Conservation (phyloP, 2,888 invertebrate genomes). For the Hirtodrosophila trivittata region DNA sequence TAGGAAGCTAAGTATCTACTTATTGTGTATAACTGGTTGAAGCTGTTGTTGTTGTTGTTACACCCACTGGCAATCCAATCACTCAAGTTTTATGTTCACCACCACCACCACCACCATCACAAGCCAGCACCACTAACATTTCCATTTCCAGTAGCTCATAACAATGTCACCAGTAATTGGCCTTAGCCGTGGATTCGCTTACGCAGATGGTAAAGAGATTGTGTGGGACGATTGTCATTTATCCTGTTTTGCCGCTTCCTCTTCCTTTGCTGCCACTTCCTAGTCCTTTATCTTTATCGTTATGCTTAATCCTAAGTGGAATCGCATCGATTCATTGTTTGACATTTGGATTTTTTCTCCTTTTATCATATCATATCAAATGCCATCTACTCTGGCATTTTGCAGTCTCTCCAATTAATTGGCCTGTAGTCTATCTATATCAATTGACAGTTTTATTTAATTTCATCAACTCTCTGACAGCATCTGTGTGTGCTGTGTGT, state of each 20-base stretch:
- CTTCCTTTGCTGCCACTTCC: background rate
- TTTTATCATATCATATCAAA: conserved; percentile 35
- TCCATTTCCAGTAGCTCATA: background rate
- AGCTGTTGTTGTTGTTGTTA: conserved; percentile 13
- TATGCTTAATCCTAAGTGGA: conserved; percentile 11
- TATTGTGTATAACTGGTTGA: conserved; percentile 13
- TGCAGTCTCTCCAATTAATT: conserved; percentile 44
- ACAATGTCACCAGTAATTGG: conserved; percentile 62
- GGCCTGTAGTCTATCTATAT: conserved; percentile 41
- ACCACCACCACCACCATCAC: conserved; percentile 5
- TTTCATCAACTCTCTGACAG: conserved; percentile 7
- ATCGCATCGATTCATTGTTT: conserved; percentile 21
- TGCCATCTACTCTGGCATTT: conserved; percentile 60
- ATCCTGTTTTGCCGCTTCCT: conserved; percentile 8
- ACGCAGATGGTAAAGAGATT: conserved; percentile 46
- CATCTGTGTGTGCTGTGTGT: conserved; percentile 1
- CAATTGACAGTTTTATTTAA: conserved; percentile 35
- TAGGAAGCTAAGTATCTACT: conserved; percentile 44
- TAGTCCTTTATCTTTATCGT: background rate
- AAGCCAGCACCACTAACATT: conserved; percentile 1
- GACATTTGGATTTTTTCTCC: conserved; percentile 33
- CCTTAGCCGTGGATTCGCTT: conserved; percentile 45
- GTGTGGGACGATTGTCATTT: conserved; percentile 16
- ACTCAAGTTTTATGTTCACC: conserved; percentile 4
- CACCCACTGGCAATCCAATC: conserved; percentile 49